Evolutionary conservation across 2,113 vertebrate species (phyloP), one percentile per base, ranked within the genome.

Genomic region (Ochotona princeps): DNA sequence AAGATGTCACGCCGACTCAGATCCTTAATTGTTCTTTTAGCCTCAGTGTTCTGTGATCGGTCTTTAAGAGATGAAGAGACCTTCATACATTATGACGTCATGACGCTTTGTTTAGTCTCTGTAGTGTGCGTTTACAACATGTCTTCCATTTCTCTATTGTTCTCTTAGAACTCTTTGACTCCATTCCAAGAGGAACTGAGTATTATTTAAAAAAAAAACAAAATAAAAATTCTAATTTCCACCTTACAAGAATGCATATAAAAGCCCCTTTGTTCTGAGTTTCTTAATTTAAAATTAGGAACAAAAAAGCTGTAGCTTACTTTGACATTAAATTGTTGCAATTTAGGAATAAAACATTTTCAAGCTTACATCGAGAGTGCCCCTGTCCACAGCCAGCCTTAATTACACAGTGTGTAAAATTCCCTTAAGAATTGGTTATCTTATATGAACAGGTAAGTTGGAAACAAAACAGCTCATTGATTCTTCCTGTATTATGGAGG

Each of bases 201-300:
- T 94, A 87, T 94, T 95, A 95, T 90, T 95, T 90, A 57, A 96
- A 93, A 91, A 93, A 25, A 35, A 83, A 66, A 96, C 92, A 91
- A 93, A 25, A 35, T 81, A 66, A 93, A 96, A 73, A 94, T 69
- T 67, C 70, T 89, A 91, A 93, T 96, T 97, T 96, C 87, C 13
- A 94, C 73, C 54, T 96, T 91, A 94, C 57, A 87, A 81, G 95
- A 94, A 92, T 75, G 81, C 57, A 72, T 87, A 90, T 78, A 83
- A 93, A 89, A 93, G 49, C 21, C 51, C 85, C 69, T 94, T 54
- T 96, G 79, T 95, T 95, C 83, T 10, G n/a, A 88, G 72, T 91
- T 91, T 89, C 89, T 97, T 94, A 90, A 90, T 96, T 97, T 94
- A 87, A 96, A 57, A 28, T 88, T 1, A 18, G 66, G 92, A 96